A percentile compares a stretch with the other conserved stretches of the same genome.
These are phyloP conservation scores for Thoracochromis brauschi DNA, from an alignment of 2,113 vertebrate genomes.

Conservation along the genomic window DNA sequence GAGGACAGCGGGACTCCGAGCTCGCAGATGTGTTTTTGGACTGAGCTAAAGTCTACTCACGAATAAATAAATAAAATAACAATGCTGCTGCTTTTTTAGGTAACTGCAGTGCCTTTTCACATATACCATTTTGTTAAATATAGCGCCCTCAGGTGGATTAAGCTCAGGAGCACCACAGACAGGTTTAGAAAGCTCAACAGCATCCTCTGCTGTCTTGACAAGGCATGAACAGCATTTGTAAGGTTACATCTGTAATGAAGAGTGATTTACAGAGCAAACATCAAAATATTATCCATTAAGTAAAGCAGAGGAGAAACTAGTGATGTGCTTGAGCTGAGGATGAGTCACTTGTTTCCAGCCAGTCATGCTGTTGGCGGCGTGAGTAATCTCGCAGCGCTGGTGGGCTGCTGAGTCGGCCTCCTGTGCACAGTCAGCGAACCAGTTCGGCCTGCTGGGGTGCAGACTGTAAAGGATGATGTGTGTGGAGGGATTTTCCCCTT, in stretches of 20 bases:
- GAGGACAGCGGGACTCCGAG: not conserved
- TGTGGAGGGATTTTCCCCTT: slow-evolving; percentile 8
- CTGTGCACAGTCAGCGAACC: not conserved
- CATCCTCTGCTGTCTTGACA: slow-evolving; percentile 11
- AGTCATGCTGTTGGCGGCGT: not conserved
- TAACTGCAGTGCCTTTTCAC: not conserved
- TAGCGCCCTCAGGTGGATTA: slow-evolving; percentile 58
- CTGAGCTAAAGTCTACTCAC: not conserved
- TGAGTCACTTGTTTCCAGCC: slow-evolving; percentile 32
- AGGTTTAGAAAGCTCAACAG: not conserved
- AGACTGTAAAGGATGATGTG: not conserved
- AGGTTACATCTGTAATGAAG: not conserved
- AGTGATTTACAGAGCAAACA: not conserved
- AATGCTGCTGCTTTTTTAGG: not conserved
- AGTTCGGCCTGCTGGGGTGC: not conserved
- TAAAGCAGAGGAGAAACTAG: not conserved
- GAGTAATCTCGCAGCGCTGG: slow-evolving; percentile 19
- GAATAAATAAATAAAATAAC: not conserved
- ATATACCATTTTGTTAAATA: not conserved
- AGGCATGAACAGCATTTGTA: not conserved
- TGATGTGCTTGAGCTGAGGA: not conserved
- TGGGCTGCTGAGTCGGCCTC: slow-evolving; percentile 4
- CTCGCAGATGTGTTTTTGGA: not conserved
- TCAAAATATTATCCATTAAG: not conserved
- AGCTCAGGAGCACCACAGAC: not conserved